Conservation (phyloP, 1,140 invertebrate genomes). For the Drosophila ananassae region DNA sequence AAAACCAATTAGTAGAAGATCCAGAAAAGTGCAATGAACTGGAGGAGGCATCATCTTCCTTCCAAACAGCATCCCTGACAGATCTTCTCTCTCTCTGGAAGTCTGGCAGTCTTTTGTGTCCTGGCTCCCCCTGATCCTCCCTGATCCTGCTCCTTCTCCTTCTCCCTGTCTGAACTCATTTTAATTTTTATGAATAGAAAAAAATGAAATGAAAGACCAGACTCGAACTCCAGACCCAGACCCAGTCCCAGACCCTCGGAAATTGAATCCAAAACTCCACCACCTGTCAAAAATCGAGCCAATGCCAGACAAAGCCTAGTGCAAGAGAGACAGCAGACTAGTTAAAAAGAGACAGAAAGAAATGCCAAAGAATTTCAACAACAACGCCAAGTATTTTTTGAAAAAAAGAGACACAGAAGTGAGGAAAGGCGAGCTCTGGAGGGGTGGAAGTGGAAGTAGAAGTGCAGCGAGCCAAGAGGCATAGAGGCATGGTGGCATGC, state of each 20-base stretch:
- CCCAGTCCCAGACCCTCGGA: constrained; percentile 70
- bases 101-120: constrained; percentile 68
- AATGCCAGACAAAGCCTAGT: constrained; percentile 50
- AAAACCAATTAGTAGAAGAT: constrained; percentile 80
- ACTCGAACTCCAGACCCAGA: constrained; percentile 26
- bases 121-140: neutral
- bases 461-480: constrained; percentile 71
- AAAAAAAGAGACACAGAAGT: constrained; percentile 68
- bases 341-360: constrained; percentile 4
- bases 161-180: constrained; percentile 69
- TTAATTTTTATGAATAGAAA: constrained; percentile 81
- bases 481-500: constrained; percentile 24
- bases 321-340: constrained; percentile 12
- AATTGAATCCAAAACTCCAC: constrained; percentile 82
- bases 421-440: constrained; percentile 1
- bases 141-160: constrained; percentile 35
- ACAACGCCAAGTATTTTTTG: constrained; percentile 79
- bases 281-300: constrained; percentile 82
- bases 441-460: constrained; percentile 24
- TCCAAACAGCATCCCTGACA: constrained; percentile 65
- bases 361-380: constrained; percentile 80
- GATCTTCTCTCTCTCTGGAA: constrained; percentile 20
- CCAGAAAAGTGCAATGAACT: constrained; percentile 68
- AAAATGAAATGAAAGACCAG: constrained; percentile 57
- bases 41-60: constrained; percentile 7